phyloP scores from a whole-genome alignment of 2,797 vertebrate genomes.

The Sebastes alutus region DNA sequence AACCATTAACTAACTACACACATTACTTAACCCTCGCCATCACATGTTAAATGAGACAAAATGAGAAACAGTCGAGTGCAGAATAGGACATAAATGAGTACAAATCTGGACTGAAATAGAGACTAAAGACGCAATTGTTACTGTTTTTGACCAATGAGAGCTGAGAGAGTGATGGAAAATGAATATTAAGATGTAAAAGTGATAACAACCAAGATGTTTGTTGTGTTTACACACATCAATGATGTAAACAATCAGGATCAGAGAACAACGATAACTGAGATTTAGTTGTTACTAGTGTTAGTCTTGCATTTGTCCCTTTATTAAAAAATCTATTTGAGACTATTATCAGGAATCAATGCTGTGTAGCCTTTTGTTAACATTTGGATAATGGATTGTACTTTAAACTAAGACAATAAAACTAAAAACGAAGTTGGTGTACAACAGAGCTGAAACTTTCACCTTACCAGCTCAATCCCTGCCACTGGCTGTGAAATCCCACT shows the following conservation, averaged over 20 bases:
- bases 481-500: slow-evolving; percentile 71
- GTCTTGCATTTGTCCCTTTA: not conserved
- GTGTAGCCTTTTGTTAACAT: not conserved
- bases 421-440: too few species aligned
- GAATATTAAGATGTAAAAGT: too few species aligned
- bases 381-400: not conserved
- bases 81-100: too few species aligned
- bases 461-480: slow-evolving; percentile 87
- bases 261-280: not conserved
- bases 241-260: not conserved
- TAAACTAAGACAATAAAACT: not conserved
- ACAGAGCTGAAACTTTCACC: not conserved
- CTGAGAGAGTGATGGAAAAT: too few species aligned
- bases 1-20: not conserved
- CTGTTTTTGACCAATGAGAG: too few species aligned
- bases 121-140: too few species aligned
- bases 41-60: too few species aligned
- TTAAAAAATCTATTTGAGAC: not conserved
- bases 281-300: not conserved
- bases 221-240: not conserved
- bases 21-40: too few species aligned
- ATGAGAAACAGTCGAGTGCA: too few species aligned
- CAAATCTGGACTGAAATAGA: too few species aligned
- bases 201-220: too few species aligned
- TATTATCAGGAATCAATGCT: not conserved